Evolutionary conservation across 2,797 vertebrate species (phyloP).

Genomic region (Ficedula albicollis): DNA sequence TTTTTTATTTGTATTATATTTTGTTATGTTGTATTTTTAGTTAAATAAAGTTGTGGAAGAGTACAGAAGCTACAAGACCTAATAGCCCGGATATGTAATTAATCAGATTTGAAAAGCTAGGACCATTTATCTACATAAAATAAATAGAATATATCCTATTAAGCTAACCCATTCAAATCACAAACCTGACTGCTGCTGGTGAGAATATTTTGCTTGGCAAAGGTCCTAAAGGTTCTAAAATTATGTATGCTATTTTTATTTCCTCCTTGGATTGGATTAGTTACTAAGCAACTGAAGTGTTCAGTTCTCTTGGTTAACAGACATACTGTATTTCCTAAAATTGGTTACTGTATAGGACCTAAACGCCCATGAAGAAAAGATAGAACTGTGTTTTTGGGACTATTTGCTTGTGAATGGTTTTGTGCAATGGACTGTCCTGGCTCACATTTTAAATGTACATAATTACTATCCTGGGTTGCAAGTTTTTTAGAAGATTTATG

Average conservation of each 20-base stretch:
- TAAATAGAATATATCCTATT: constrained; percentile 38
- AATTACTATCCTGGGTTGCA: background rate
- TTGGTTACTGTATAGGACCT: constrained; percentile 26
- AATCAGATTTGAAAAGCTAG: constrained; percentile 30
- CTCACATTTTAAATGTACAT: background rate
- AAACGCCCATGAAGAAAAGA: background rate
- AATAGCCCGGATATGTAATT: background rate
- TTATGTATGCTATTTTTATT: constrained; percentile 80
- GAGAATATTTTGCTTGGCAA: constrained; percentile 77
- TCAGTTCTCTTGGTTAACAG: constrained; percentile 78
- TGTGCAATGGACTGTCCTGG: background rate
- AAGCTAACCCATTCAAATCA: constrained; percentile 63
- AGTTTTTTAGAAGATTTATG: background rate
- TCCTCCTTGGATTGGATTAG: constrained; percentile 77
- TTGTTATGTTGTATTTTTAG: constrained; percentile 15
- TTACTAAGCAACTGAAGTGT: constrained; percentile 80
- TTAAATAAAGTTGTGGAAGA: constrained; percentile 37
- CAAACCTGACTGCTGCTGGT: constrained; percentile 69
- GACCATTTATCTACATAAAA: constrained; percentile 34
- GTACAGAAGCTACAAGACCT: constrained; percentile 28
- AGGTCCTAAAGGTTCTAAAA: constrained; percentile 78
- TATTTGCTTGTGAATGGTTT: background rate
- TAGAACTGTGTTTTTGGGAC: background rate
- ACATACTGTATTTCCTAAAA: constrained; percentile 63
- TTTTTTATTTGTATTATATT: constrained; percentile 25